phyloP scores from a whole-genome alignment of 2,888 invertebrate genomes.

The Ophion slaviceki region DNA sequence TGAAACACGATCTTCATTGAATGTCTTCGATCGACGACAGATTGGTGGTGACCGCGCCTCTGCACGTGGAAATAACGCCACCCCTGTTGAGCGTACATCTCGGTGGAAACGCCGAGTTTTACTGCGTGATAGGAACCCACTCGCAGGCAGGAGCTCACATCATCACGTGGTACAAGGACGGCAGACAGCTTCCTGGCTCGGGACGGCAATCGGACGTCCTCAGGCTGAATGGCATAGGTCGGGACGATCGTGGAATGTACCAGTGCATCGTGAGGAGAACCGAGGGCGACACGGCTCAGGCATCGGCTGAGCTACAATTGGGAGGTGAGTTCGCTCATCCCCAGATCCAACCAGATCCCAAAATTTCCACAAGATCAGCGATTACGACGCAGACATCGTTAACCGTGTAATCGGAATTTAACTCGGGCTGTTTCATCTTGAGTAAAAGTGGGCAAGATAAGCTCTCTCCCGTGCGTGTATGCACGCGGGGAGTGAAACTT shows the following conservation, averaged over 20 bases:
- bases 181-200: constrained; percentile 87
- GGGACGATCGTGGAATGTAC: constrained; percentile 91
- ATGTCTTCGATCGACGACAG: constrained; percentile 71
- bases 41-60: constrained; percentile 87
- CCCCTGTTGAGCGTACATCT: constrained; percentile 89
- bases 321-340: constrained; percentile 85
- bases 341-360: background rate
- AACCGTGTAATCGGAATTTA: background rate
- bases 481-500: constrained; percentile 30
- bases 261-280: constrained; percentile 89
- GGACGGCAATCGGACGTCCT: constrained; percentile 88
- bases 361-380: background rate
- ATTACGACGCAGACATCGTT: background rate
- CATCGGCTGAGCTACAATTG: constrained; percentile 89
- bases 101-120: constrained; percentile 90
- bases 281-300: constrained; percentile 91
- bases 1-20: background rate
- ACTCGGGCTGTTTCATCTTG: background rate
- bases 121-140: constrained; percentile 82
- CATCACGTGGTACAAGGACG: constrained; percentile 89
- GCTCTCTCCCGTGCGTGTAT: background rate
- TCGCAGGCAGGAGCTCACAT: constrained; percentile 85
- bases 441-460: background rate
- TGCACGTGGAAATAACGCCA: constrained; percentile 88
- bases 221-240: constrained; percentile 87